Conservation (phyloP, 2,113 vertebrate species). For the Panthera tigris region DNA sequence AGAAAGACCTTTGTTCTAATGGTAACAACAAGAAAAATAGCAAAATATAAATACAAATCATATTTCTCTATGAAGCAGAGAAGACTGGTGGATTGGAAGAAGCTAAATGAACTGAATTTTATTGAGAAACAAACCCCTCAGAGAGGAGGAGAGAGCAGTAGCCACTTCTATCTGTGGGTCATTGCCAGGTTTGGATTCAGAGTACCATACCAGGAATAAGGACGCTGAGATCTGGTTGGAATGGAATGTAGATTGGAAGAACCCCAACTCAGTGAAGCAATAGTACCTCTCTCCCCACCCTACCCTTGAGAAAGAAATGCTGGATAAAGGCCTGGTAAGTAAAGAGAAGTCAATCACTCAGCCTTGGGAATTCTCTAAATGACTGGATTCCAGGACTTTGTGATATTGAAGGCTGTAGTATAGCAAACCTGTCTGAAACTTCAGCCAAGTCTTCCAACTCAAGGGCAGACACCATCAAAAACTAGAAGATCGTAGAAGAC, state of each 20-base stretch:
- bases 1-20: neutral
- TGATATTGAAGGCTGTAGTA: neutral
- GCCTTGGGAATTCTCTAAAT: neutral
- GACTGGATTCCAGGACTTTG: neutral
- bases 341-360: neutral
- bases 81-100: neutral
- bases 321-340: neutral
- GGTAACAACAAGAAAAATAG: neutral
- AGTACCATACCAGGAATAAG: neutral
- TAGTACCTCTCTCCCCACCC: neutral
- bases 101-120: neutral
- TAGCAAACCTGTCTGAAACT: neutral
- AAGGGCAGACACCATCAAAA: neutral
- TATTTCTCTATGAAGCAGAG: neutral
- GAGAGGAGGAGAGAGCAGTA: neutral
- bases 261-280: no score
- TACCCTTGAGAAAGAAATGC: neutral
- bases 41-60: neutral
- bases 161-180: rapidly evolving
- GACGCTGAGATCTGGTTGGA: rapidly evolving
- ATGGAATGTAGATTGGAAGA: neutral
- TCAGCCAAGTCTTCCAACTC: neutral
- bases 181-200: neutral
- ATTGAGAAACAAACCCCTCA: neutral
- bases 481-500: neutral